Evolutionary conservation across 2,113 vertebrate species (phyloP), one percentile per base, ranked within the genome.

Genomic region (Scolopax mira): DNA sequence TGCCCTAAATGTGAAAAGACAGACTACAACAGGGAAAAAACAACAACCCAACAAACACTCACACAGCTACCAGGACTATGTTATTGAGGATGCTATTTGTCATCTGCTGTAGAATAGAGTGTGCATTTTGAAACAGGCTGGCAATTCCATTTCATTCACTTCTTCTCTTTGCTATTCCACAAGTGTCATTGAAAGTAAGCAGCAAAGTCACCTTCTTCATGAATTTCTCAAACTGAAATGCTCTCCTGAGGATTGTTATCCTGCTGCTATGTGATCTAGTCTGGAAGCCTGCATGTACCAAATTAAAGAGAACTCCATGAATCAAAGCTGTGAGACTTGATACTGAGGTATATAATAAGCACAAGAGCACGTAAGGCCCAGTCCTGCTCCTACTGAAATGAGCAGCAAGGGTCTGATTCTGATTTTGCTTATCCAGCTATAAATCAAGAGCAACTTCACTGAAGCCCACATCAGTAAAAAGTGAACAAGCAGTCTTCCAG

Each of bases 161-260:
- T 57, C 78, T 81, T 87, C 86, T 92, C 84, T 82, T 94, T 94
- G 91, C 91, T 82, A 46, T 94, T 97, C 95, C 89, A 94, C 87
- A 94, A 89, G 91, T 89, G 91, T 94, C 94, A 95, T 94, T 95
- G 96, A 94, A 96, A 94, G 94, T 85, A 97, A 95, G 94, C 62
- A 90, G 85, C 79, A 93, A 96, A 97, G 96, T 96, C 95, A 96
- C 81, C 89, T 71, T 93, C 82, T 94, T 93, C 93, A 91, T 74
- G 89, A 96, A 96, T 96, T 95, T 96, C 96, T 97, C 91, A 94
- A 91, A 70, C 88, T 90, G 90, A 96, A 96, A 96, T 91, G 79
- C 90, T 94, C 96, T 93, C 95, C 67, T 91, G 96, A 94, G 96
- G 88, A 97, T 96, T 95, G 93, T 89, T 94, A 95, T 91, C 90